Evolutionary conservation across 2,888 invertebrate species (phyloP).

Genomic region (Ichneumoninae sp.): DNA sequence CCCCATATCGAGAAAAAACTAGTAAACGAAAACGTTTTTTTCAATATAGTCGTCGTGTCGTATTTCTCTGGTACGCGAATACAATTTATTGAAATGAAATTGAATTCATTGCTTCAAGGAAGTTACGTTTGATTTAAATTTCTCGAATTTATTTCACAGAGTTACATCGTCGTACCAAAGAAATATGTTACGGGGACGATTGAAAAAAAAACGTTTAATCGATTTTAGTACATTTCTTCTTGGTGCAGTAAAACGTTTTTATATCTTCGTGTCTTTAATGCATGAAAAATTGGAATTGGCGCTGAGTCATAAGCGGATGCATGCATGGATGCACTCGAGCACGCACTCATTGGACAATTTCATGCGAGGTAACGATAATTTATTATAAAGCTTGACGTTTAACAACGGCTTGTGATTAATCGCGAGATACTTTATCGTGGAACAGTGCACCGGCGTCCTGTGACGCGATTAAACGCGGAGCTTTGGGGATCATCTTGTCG

Average conservation of each 20-base stretch:
- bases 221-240: neutral
- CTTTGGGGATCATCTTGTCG: slow-evolving; percentile 43
- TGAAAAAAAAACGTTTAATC: neutral
- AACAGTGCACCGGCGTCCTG: neutral
- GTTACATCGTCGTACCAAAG: neutral
- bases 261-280: neutral
- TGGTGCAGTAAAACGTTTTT: neutral
- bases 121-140: too few relatives aligned
- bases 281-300: neutral
- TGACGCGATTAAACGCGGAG: slow-evolving; percentile 37
- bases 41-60: too few relatives aligned
- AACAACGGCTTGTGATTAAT: slow-evolving; percentile 37
- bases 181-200: neutral
- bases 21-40: too few relatives aligned
- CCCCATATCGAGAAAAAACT: too few relatives aligned
- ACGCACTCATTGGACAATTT: slow-evolving; percentile 15
- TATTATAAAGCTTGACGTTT: slow-evolving; percentile 14
- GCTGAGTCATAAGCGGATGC: slow-evolving; percentile 1
- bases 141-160: neutral
- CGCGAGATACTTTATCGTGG: slow-evolving; percentile 8
- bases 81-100: too few relatives aligned
- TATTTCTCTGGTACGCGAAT: too few relatives aligned
- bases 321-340: neutral
- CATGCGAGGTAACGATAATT: slow-evolving; percentile 26
- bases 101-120: too few relatives aligned